Evolutionary conservation across 2,113 vertebrate species (phyloP).

Genomic region (Pipa parva): DNA sequence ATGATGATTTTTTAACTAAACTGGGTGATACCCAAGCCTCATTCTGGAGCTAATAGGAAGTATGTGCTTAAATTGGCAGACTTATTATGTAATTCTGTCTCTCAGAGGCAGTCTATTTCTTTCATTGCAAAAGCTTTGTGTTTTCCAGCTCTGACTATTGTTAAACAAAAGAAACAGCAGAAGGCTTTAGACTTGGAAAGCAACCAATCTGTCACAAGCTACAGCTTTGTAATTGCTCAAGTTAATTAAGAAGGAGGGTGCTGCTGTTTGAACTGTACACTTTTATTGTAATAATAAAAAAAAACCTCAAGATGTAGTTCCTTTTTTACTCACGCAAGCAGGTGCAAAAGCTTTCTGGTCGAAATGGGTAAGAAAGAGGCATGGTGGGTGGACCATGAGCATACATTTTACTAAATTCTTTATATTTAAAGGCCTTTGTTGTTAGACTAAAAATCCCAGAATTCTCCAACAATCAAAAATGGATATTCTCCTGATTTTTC

Average conservation of each 20-base stretch:
- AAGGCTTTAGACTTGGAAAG: slow-evolving; percentile 25
- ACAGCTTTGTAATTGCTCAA: slow-evolving; percentile 21
- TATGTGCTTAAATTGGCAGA: slow-evolving; percentile 7
- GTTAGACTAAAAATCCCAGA: not conserved
- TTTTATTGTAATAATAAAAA: slow-evolving; percentile 14
- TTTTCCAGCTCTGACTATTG: slow-evolving; percentile 12
- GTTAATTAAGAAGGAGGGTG: slow-evolving; percentile 46
- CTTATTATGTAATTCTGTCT: slow-evolving; percentile 1
- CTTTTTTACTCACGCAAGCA: not conserved
- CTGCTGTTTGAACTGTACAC: not conserved
- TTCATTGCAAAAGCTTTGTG: slow-evolving; percentile 13
- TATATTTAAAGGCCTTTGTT: no score
- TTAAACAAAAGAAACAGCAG: slow-evolving; percentile 23
- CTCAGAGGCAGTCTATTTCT: slow-evolving; percentile 4
- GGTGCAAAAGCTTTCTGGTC: not conserved
- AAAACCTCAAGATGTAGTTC: not conserved
- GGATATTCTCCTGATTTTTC: not conserved
- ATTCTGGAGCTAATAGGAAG: not conserved
- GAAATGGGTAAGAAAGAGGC: not conserved
- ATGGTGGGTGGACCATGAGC: not conserved
- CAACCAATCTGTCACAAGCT: not conserved
- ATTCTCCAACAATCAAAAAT: not conserved
- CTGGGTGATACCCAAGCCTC: slow-evolving; percentile 21
- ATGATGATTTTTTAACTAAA: slow-evolving; percentile 14
- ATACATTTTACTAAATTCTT: not conserved